A percentile compares a stretch with the other conserved stretches of the same genome.
Conservation (phyloP, 2,113 vertebrate species). For the Equus przewalskii region DNA sequence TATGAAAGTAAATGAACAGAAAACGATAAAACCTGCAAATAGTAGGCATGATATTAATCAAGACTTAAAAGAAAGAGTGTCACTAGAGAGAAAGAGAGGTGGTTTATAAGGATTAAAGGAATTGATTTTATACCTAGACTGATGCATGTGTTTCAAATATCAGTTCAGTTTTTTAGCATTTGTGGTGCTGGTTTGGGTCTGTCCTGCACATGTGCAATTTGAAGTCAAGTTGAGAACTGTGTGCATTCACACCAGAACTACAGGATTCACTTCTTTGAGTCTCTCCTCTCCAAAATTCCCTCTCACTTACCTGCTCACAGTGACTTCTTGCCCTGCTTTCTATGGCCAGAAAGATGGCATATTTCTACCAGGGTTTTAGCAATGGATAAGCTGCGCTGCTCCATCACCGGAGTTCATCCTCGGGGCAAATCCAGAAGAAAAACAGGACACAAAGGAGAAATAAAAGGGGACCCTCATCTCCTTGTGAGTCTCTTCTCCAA, state of each 20-base stretch:
- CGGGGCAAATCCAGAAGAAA: background rate
- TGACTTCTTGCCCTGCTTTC: background rate
- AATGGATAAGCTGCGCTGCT: fast-evolving
- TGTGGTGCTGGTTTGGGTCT: background rate
- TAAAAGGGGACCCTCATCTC: background rate
- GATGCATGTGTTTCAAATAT: background rate
- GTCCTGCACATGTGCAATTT: background rate
- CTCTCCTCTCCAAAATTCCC: background rate
- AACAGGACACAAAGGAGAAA: background rate
- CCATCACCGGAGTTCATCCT: background rate
- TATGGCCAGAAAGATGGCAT: background rate
- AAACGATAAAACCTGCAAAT: background rate
- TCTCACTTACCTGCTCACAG: background rate
- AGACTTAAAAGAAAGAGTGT: background rate
- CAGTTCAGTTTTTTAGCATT: background rate
- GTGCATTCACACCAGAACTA: background rate
- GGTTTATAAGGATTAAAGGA: background rate
- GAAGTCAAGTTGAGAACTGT: background rate
- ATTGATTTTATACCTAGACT: background rate
- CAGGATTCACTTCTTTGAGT: background rate
- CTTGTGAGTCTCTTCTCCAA: background rate
- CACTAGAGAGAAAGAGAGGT: background rate
- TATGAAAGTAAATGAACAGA: background rate
- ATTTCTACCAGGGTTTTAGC: background rate
- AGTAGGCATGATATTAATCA: background rate